Evolutionary conservation across 2,888 invertebrate species (phyloP), one percentile per base, ranked within the genome.

Genomic region (Cataglyphis livida): DNA sequence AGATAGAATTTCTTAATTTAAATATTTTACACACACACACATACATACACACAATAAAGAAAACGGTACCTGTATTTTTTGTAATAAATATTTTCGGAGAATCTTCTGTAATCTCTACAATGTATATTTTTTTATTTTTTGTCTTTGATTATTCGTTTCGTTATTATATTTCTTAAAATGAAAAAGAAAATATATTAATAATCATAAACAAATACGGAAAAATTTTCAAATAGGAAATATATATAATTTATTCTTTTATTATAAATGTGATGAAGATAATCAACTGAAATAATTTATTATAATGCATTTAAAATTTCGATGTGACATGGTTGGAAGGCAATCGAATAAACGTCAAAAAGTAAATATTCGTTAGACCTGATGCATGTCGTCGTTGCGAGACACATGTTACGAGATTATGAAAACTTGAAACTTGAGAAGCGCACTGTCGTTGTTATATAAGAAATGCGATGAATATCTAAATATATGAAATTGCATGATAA

Each of bases 321-420:
- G 65, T n/a, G 10, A 54, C 2, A 3, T 15, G 21, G n/a, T 66
- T 66, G 54, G 57, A 41, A 32, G 0, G 21, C 41, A 66, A 76
- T 54, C 41, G 66, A 66, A 76, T 54, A 76, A 76, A 76, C 10
- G 66, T 66, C 76, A 57, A 28, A 48, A 38, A 74, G 10, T n/a
- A 66, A 57, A 66, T 76, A 76, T 76, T 38, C 59, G 51, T 76
- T 76, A 54, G 18, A 76, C 3, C 10, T 62, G 62, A 4, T 41
- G n/a, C 38, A 57, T 41, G 28, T 66, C 54, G 64, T 25, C 64
- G 28, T 76, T 28, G 28, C 41, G 65, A 76, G 76, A 76, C 66
- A 76, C 38, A 28, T 66, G 76, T 76, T 76, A 76, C 28, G 57
- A 65, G 38, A 54, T 54, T 5, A 28, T 73, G 38, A 73, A 65